A percentile compares a stretch with the other conserved stretches of the same genome.
These are phyloP conservation scores for Drosophila putrida DNA, from an alignment of 2,888 invertebrate species.

Conservation along the genomic window DNA sequence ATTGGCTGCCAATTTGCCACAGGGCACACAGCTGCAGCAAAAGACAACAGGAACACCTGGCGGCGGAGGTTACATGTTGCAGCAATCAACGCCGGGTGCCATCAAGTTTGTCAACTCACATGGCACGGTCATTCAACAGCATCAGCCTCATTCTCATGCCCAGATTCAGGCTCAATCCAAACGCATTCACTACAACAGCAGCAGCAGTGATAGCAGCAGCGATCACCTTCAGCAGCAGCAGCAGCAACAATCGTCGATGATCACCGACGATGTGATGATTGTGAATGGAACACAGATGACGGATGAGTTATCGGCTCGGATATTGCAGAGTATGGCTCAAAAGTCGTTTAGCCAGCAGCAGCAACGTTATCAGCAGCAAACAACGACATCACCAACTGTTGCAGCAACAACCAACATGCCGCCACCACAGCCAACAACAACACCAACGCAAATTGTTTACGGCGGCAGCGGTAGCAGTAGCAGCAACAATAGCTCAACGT, in stretches of 20 bases:
- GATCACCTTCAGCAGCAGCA: conserved; percentile 53
- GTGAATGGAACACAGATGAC: conserved; percentile 86
- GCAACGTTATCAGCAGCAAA: conserved; percentile 66
- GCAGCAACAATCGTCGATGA: conserved; percentile 62
- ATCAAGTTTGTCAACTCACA: conserved; percentile 85
- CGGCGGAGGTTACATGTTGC: conserved; percentile 61
- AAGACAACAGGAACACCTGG: conserved; percentile 51
- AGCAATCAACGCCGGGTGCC: conserved; percentile 59
- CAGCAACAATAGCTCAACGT: conserved; percentile 33
- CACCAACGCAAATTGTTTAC: conserved; percentile 61
- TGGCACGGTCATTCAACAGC: conserved; percentile 84
- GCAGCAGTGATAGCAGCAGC: conserved; percentile 49
- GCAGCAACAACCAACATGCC: conserved; percentile 70
- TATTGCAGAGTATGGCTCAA: conserved; percentile 85
- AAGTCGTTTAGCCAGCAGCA: conserved; percentile 82
- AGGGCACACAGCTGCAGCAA: conserved; percentile 83
- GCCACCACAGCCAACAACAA: conserved; percentile 73
- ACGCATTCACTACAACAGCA: conserved; percentile 61
- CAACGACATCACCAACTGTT: conserved; percentile 37
- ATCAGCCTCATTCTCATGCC: conserved; percentile 62
- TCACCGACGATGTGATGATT: conserved; percentile 84
- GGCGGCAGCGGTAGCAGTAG: conserved; percentile 43
- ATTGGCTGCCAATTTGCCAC: conserved; percentile 77
- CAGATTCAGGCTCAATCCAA: conserved; percentile 47
- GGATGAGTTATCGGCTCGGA: conserved; percentile 85